Evolutionary conservation across 2,797 vertebrate genomes (phyloP).

Genomic region (Crocodylus rhombifer): DNA sequence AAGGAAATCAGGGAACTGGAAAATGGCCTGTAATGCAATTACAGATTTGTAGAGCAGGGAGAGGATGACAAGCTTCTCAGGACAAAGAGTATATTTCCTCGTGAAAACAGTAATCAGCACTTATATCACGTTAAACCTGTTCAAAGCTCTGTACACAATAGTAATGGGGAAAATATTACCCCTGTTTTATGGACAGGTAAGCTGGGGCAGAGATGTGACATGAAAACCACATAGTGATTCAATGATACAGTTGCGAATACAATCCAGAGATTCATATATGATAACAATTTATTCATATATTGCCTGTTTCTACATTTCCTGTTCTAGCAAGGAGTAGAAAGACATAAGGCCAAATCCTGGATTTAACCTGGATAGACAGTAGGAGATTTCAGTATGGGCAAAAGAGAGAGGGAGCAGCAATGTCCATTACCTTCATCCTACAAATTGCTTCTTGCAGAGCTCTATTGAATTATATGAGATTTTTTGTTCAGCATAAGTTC

Average conservation of each 20-base stretch:
- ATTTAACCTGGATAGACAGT: not conserved
- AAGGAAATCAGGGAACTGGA: not conserved
- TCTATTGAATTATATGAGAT: not conserved
- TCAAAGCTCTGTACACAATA: not conserved
- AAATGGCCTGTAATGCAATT: not conserved
- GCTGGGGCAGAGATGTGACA: not conserved
- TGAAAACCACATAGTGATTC: not conserved
- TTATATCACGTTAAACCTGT: not conserved
- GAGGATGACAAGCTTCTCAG: slow-evolving; percentile 9
- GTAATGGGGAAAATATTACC: not conserved
- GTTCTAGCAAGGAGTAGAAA: not conserved
- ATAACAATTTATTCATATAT: not conserved
- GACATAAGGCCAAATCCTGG: not conserved
- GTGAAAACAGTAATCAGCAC: slow-evolving; percentile 25
- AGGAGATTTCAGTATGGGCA: not conserved
- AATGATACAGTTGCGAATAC: not conserved
- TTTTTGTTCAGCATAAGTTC: not conserved
- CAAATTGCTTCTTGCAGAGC: not conserved
- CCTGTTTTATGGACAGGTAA: not conserved
- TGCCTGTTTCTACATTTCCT: not conserved
- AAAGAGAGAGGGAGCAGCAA: not conserved
- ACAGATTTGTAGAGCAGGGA: not conserved
- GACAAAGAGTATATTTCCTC: slow-evolving; percentile 20
- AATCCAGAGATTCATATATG: not conserved
- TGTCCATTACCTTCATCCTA: not conserved